These are phyloP conservation scores for Oryzias javanicus DNA, from an alignment of 2,113 vertebrate species.

Conservation along the genomic window DNA sequence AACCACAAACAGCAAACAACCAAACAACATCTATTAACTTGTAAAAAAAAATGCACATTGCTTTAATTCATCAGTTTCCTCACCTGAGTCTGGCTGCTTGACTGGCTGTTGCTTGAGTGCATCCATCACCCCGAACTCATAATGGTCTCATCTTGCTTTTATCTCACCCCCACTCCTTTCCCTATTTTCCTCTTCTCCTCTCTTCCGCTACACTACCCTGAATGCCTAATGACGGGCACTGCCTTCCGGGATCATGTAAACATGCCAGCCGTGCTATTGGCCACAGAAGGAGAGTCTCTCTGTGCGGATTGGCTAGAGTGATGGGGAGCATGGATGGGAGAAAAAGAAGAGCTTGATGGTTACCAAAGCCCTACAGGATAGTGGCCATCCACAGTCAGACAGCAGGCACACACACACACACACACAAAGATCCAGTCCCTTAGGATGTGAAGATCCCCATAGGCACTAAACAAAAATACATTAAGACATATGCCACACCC, in stretches of 20 bases:
- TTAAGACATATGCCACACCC: slow-evolving; percentile 68
- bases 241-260: slow-evolving; percentile 71
- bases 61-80: slow-evolving; percentile 26
- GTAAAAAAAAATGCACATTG: too few relatives aligned
- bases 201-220: slow-evolving; percentile 70
- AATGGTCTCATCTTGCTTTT: slow-evolving; percentile 52
- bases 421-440: slow-evolving; percentile 24
- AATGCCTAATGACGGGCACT: slow-evolving; percentile 67
- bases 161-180: slow-evolving; percentile 20
- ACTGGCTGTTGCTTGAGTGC: slow-evolving; percentile 38
- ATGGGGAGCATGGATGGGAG: slow-evolving; percentile 47
- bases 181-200: slow-evolving; percentile 17
- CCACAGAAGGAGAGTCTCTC: slow-evolving; percentile 28
- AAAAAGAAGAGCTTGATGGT: slow-evolving; percentile 53
- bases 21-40: too few relatives aligned
- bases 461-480: slow-evolving; percentile 50
- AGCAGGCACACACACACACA: slow-evolving; percentile 20
- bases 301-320: slow-evolving; percentile 52
- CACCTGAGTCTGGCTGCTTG: slow-evolving; percentile 51
- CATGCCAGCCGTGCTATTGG: slow-evolving; percentile 66
- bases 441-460: slow-evolving; percentile 47
- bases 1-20: background rate
- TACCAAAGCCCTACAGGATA: slow-evolving; percentile 58
- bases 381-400: slow-evolving; percentile 43
- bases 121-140: slow-evolving; percentile 63